Base-by-base conservation (phyloP, 2,888 invertebrate species). In the Ernsta delagoae region DNA sequence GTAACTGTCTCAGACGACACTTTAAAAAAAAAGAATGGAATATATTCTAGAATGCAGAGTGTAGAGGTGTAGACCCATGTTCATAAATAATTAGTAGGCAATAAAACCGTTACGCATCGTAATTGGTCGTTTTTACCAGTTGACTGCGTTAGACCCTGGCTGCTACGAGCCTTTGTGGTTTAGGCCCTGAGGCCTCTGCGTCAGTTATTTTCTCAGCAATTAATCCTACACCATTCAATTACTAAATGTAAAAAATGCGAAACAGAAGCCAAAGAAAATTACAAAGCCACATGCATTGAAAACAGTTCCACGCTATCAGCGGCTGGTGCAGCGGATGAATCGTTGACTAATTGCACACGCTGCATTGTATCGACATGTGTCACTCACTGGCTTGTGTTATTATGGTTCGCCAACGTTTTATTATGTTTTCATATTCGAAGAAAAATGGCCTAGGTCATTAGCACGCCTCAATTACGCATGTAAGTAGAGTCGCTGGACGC, bases 191-290 rank as follows among this genome's bases (percentile, higher is more conserved):
- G 89, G 84, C 80, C 74, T 80, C 75, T 75, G 77, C 77, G 77
- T 73, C 79, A 76, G 89, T 85, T 87, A 90, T 90, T 91, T 90
- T 88, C 90, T 88, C 87, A 89, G 86, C 89, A 91, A 91, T 91
- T 90, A 90, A 90, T 82, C 81, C 82, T 83, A 86, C 85, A 78
- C 80, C 72, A 83, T 84, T 85, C 85, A 90, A 89, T 90, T 89
- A 89, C 87, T 84, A 81, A 85, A 87, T 87, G 83, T 83, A 86
- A 89, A 89, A 78, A 89, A 89, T 82, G 83, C 82, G 78, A 87
- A 85, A 86, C 85, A 86, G 82, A 83, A 87, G 82, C 85, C 75
- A 80, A 78, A 83, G 80, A 78, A 85, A 88, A 87, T 86, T 85
- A 86, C 80, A 73, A 78, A 80, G 83, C 79, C 77, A 77, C 79